Percentiles rank a stretch among this genome's conserved stretches.
Conservation (phyloP, 2,888 invertebrate genomes). For the Chrysolina americana region DNA sequence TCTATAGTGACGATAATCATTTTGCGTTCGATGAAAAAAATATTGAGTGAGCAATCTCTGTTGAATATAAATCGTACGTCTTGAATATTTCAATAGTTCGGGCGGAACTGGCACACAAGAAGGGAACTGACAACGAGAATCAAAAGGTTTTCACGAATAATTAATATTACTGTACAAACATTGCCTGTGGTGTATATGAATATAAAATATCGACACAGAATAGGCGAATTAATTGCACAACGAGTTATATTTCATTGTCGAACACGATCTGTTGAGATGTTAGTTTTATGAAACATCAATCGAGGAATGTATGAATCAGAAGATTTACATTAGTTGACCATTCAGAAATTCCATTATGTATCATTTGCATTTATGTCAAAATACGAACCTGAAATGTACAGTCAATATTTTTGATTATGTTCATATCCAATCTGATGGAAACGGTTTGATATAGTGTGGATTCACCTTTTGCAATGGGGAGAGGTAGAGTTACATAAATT, state of each 20-base stretch:
- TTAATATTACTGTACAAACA: not conserved
- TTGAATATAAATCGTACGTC: not conserved
- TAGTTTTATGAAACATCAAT: no score
- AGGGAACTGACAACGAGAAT: not conserved
- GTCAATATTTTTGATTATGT: no score
- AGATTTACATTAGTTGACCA: no score
- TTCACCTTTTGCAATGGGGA: no score
- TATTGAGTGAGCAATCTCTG: not conserved
- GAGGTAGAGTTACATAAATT: no score
- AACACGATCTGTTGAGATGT: not conserved
- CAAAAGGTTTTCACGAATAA: slow-evolving; percentile 2
- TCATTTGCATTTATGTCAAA: no score
- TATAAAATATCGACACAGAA: slow-evolving; percentile 11
- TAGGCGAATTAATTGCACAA: not conserved
- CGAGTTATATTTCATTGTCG: slow-evolving; percentile 1
- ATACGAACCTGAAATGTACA: no score
- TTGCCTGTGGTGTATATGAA: not conserved
- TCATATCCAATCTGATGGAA: no score
- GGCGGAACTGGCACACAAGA: not conserved
- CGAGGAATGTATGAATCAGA: no score
- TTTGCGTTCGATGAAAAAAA: not conserved
- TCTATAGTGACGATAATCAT: not conserved
- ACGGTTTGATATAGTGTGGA: no score
- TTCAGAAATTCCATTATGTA: no score
- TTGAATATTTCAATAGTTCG: not conserved